phyloP scores from a whole-genome alignment of 2,888 invertebrate species.

The Entomobrya multifasciata region DNA sequence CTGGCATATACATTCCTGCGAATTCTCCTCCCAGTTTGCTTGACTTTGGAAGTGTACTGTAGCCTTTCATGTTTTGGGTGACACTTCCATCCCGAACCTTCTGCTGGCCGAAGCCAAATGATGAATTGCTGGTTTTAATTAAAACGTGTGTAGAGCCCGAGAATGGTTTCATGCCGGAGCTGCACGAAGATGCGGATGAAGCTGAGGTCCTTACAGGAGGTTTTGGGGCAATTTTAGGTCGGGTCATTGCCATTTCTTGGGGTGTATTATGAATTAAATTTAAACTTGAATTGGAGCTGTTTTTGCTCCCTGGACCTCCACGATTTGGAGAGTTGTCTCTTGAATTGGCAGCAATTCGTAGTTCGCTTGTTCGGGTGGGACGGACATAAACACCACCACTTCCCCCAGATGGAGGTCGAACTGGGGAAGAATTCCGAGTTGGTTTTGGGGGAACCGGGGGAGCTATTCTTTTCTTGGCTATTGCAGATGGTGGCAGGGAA shows the following conservation, averaged over 20 bases:
- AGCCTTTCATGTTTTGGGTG: conserved; percentile 70
- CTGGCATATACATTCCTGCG: conserved; percentile 63
- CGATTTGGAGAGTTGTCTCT: conserved; percentile 76
- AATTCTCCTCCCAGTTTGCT: conserved; percentile 71
- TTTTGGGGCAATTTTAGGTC: conserved; percentile 78
- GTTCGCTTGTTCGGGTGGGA: conserved; percentile 77
- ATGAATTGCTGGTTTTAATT: conserved; percentile 73
- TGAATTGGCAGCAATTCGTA: conserved; percentile 75
- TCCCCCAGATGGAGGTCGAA: conserved; percentile 58
- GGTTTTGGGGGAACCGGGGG: conserved; percentile 76
- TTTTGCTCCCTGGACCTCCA: conserved; percentile 61
- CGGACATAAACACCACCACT: conserved; percentile 74
- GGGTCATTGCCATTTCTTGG: conserved; percentile 13
- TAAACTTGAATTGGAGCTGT: conserved; percentile 75
- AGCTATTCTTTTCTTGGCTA: conserved; percentile 70
- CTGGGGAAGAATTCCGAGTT: conserved; percentile 59
- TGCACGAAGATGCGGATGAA: conserved; percentile 27
- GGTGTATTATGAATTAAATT: conserved; percentile 65
- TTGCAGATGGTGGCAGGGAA: conserved; percentile 73
- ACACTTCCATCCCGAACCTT: conserved; percentile 58
- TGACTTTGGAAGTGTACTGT: conserved; percentile 75
- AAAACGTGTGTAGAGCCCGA: conserved; percentile 71
- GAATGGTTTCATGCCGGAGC: conserved; percentile 46
- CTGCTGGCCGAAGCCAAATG: conserved; percentile 73
- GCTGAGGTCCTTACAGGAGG: conserved; percentile 78